Conservation (phyloP, 2,797 vertebrate species). For the Mormyrops boulengeri region DNA sequence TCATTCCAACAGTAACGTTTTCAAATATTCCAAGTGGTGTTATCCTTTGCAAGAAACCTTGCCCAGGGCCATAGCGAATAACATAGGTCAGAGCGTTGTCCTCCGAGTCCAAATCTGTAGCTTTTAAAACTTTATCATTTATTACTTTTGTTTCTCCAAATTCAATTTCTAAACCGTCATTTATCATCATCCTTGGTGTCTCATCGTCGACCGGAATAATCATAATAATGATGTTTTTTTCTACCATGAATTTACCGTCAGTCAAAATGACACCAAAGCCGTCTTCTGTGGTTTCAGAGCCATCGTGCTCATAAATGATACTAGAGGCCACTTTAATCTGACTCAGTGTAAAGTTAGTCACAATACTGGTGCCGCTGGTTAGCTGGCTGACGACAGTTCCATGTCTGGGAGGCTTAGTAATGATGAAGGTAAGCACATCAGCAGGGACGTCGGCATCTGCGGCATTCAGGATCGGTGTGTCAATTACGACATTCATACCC, state of each 20-base stretch:
- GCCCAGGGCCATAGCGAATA: conserved; percentile 76
- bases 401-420: conserved; percentile 73
- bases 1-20: conserved; percentile 86
- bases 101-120: conserved; percentile 90
- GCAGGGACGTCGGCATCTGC: conserved; percentile 78
- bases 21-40: conserved; percentile 57
- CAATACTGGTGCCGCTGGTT: conserved; percentile 70
- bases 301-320: conserved; percentile 91
- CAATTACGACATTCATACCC: conserved; percentile 90
- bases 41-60: conserved; percentile 76
- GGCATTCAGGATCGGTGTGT: conserved; percentile 85
- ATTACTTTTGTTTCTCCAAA: conserved; percentile 79
- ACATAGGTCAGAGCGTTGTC: conserved; percentile 77
- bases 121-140: conserved; percentile 74
- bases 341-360: conserved; percentile 81
- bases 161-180: conserved; percentile 87
- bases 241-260: conserved; percentile 75
- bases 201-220: conserved; percentile 91
- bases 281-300: conserved; percentile 85
- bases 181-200: conserved; percentile 89
- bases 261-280: conserved; percentile 79
- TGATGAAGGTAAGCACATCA: conserved; percentile 73
- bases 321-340: conserved; percentile 85
- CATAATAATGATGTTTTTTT: conserved; percentile 74
- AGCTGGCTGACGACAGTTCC: conserved; percentile 85